Conservation (phyloP, 2,888 invertebrate species). For the Spodoptera exigua region DNA sequence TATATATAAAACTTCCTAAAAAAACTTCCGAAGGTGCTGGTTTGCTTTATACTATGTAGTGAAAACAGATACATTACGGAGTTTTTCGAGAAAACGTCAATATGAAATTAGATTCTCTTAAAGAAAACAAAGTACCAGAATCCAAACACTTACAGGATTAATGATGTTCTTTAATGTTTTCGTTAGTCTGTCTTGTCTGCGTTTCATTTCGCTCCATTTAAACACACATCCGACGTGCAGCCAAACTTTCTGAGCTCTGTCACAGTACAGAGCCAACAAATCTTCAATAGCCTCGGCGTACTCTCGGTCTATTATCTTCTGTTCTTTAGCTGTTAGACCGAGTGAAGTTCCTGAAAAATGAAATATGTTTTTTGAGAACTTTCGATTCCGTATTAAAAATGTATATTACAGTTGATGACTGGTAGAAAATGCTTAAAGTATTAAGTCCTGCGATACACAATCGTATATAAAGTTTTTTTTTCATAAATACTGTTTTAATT, state of each 20-base stretch:
- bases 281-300: slow-evolving; percentile 14
- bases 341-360: slow-evolving; percentile 30
- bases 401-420: too few species aligned
- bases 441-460: too few species aligned
- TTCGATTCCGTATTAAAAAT: background rate
- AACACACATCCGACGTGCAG: slow-evolving; percentile 13
- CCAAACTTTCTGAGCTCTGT: slow-evolving; percentile 33
- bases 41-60: too few species aligned
- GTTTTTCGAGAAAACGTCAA: too few species aligned
- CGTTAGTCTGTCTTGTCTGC: slow-evolving; percentile 6
- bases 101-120: too few species aligned
- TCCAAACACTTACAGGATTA: slow-evolving; percentile 9
- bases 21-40: too few species aligned
- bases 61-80: too few species aligned
- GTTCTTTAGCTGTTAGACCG: slow-evolving; percentile 17
- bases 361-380: background rate
- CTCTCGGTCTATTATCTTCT: slow-evolving; percentile 5
- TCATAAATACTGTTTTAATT: background rate
- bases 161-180: slow-evolving; percentile 12
- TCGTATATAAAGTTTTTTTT: background rate
- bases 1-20: too few species aligned
- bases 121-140: too few species aligned
- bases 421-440: too few species aligned
- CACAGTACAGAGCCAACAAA: slow-evolving; percentile 10
- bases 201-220: slow-evolving; percentile 23